Evolutionary conservation across 2,888 invertebrate species (phyloP), one percentile per base, ranked within the genome.

Genomic region (Seira musarum): DNA sequence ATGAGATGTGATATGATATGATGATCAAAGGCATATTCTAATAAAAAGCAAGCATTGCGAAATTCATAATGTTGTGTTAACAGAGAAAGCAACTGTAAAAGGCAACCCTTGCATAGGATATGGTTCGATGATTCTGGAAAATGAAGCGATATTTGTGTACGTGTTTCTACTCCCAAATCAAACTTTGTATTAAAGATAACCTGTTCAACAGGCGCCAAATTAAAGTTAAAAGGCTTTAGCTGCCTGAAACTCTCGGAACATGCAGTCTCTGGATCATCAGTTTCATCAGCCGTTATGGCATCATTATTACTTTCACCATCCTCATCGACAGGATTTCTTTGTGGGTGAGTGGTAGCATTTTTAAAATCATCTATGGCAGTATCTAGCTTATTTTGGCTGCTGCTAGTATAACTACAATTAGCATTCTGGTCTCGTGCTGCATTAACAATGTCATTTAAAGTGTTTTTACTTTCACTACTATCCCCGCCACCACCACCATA

Each of bases 211-310:
- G 84, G 83, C 49, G 82, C 83, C 76, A 82, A 81, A 64, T 86
- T 82, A 81, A 82, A 86, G 25, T 84, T 79, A 78, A 86, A 86
- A 25, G 86, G 86, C 60, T 84, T 81, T 67, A 86, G 77, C 49
- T 85, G 82, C 76, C 82, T 84, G 79, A 86, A 86, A 78, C 84
- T 84, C 25, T 84, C 84, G 30, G 86, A 84, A 49, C 79, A 85
- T n/a, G 83, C 82, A 21, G 80, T 77, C 17, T 83, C 81, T 21
- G 67, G 69, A 53, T 80, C 81, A 72, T 83, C 81, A 69, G 70
- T 61, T 53, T 71, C 78, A 67, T 49, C 68, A 65, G 21, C 66
- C 46, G 30, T 8, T 5, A 30, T n/a, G n/a, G n/a, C 30, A 30
- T 57, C 66, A 49, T 69, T 21, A 40, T 35, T 67, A 19, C 65